Percentiles rank a stretch among this genome's conserved stretches.
phyloP scores from a whole-genome alignment of 2,797 vertebrate species.

The Gambelia wislizenii region DNA sequence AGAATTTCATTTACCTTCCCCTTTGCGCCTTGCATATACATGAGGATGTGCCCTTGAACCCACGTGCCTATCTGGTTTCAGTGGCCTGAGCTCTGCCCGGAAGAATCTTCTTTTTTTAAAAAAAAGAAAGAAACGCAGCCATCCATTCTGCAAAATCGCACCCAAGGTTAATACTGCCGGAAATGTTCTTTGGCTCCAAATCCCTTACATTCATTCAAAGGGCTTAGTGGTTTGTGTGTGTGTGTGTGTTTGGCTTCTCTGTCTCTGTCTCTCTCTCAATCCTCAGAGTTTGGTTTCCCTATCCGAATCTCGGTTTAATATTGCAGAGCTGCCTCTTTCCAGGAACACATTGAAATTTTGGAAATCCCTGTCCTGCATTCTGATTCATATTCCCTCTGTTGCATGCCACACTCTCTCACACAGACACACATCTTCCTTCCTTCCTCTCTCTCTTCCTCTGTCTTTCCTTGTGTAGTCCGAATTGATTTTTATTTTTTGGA shows the following conservation, averaged over 20 bases:
- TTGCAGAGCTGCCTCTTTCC: neutral
- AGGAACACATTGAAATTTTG: neutral
- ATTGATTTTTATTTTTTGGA: too few species aligned
- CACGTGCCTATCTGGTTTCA: neutral
- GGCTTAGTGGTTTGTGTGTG: slow-evolving; percentile 3
- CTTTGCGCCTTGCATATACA: too few species aligned
- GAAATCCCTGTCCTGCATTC: too few species aligned
- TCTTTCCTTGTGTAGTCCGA: neutral
- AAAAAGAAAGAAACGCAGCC: neutral
- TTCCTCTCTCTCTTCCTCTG: too few species aligned
- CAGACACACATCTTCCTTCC: neutral
- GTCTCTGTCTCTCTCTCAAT: neutral
- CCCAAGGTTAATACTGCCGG: slow-evolving; percentile 13
- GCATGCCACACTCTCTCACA: too few species aligned
- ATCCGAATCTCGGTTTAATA: too few species aligned
- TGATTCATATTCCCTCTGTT: too few species aligned
- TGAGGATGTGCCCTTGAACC: neutral
- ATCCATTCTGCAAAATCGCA: neutral
- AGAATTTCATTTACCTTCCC: too few species aligned
- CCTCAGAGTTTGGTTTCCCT: too few species aligned
- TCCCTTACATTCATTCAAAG: neutral
- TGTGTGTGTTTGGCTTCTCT: neutral
- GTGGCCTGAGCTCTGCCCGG: too few species aligned
- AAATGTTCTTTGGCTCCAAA: neutral
- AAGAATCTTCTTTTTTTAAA: too few species aligned